Evolutionary conservation across 1,140 invertebrate genomes (phyloP).

Genomic region (Eciton burchellii): DNA sequence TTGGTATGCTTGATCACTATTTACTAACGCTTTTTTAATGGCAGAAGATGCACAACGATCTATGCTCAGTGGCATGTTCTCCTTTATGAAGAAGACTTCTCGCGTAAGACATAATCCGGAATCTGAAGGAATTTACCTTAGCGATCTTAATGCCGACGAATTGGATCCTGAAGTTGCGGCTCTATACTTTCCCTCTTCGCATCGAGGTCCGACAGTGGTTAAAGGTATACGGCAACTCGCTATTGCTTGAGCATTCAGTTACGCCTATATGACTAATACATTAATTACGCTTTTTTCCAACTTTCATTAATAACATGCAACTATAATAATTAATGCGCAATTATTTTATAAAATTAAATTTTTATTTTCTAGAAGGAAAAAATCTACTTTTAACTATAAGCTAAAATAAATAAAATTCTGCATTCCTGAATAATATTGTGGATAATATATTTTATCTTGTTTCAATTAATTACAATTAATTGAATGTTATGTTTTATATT

Average conservation of each 20-base stretch:
- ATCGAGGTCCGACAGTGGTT: constrained; percentile 77
- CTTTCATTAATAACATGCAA: constrained; percentile 2
- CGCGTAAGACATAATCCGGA: constrained; percentile 89
- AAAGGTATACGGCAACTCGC: constrained; percentile 77
- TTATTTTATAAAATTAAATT: constrained; percentile 14
- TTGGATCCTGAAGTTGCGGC: constrained; percentile 96
- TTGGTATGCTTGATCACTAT: constrained; percentile 71
- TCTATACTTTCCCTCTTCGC: constrained; percentile 92
- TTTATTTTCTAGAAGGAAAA: neutral
- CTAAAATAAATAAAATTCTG: neutral
- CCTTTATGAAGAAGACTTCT: constrained; percentile 94
- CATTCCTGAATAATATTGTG: no score
- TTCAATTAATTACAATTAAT: constrained; percentile 11
- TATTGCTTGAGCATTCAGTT: constrained; percentile 41
- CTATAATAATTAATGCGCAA: neutral
- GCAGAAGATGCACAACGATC: constrained; percentile 88
- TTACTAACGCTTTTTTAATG: constrained; percentile 76
- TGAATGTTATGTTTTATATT: constrained; percentile 8
- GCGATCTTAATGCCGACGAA: constrained; percentile 95
- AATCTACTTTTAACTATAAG: neutral
- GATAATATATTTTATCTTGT: constrained; percentile 9
- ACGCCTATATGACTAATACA: constrained; percentile 13
- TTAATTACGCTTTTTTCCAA: neutral
- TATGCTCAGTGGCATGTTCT: constrained; percentile 95
- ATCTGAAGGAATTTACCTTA: constrained; percentile 95